Percentiles rank a stretch among this genome's conserved stretches.
These are phyloP conservation scores for Glossosoma conforme DNA, from an alignment of 1,140 invertebrate genomes.

Conservation along the genomic window DNA sequence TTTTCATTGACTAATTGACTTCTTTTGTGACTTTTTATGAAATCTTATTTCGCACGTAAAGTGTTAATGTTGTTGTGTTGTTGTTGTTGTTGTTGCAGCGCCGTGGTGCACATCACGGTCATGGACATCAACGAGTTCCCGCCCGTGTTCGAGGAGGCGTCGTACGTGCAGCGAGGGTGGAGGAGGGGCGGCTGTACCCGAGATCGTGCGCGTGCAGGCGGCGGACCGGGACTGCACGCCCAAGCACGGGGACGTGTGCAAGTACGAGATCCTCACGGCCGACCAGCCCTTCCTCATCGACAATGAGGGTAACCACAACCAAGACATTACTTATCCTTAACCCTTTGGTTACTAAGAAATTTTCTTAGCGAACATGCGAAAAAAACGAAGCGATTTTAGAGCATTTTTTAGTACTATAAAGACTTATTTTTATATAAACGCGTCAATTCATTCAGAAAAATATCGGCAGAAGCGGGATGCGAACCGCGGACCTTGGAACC, in stretches of 20 bases:
- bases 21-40: too few species aligned
- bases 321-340: too few species aligned
- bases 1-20: too few species aligned
- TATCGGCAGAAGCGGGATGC: too few species aligned
- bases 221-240: conserved; percentile 88
- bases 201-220: conserved; percentile 85
- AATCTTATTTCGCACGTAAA: too few species aligned
- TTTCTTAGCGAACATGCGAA: too few species aligned
- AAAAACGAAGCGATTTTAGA: too few species aligned
- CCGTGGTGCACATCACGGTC: conserved; percentile 91
- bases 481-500: too few species aligned
- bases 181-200: conserved; percentile 88
- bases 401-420: too few species aligned
- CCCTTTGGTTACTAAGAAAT: too few species aligned
- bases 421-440: too few species aligned
- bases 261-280: conserved; percentile 87
- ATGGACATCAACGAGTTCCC: conserved; percentile 93
- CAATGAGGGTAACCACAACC: conserved; percentile 84
- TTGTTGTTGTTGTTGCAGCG: conserved; percentile 58
- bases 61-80: conserved; percentile 3
- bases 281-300: conserved; percentile 91
- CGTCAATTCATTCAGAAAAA: too few species aligned
- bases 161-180: conserved; percentile 84
- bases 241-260: conserved; percentile 90
- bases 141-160: conserved; percentile 82